These are phyloP conservation scores for Florisuga fusca DNA, from an alignment of 2,797 vertebrate genomes.

Conservation along the genomic window DNA sequence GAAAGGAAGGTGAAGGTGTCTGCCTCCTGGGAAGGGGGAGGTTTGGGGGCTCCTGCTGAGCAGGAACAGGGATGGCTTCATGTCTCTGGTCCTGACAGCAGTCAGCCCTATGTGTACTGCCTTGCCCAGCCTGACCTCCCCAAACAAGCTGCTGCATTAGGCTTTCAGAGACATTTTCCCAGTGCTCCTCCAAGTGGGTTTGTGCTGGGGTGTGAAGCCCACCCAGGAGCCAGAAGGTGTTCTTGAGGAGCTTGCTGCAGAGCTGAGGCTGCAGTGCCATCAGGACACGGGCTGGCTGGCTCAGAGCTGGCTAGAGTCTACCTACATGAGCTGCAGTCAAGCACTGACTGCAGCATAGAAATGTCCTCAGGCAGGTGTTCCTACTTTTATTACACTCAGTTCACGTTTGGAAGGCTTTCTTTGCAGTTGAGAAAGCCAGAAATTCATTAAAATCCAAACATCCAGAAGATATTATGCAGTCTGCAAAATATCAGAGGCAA, in stretches of 20 bases:
- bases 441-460: conserved; percentile 22
- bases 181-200: background rate
- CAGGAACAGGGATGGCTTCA: background rate
- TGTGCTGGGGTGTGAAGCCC: background rate
- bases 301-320: background rate
- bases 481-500: background rate
- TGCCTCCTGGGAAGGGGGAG: background rate
- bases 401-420: background rate
- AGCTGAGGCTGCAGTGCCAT: background rate
- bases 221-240: background rate
- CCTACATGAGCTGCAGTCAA: background rate
- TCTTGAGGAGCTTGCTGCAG: background rate
- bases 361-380: conserved; percentile 42
- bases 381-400: background rate
- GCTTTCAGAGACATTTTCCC: background rate
- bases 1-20: background rate
- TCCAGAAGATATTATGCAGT: background rate
- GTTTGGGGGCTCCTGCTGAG: background rate
- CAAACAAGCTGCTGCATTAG: background rate
- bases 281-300: background rate
- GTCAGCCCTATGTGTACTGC: background rate
- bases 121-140: background rate
- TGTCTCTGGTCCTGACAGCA: rapidly evolving
- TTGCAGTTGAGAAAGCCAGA: background rate
- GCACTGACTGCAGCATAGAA: conserved; percentile 3